These are phyloP conservation scores for Digitonthophagus gazella DNA, from an alignment of 2,888 invertebrate genomes.

Conservation along the genomic window DNA sequence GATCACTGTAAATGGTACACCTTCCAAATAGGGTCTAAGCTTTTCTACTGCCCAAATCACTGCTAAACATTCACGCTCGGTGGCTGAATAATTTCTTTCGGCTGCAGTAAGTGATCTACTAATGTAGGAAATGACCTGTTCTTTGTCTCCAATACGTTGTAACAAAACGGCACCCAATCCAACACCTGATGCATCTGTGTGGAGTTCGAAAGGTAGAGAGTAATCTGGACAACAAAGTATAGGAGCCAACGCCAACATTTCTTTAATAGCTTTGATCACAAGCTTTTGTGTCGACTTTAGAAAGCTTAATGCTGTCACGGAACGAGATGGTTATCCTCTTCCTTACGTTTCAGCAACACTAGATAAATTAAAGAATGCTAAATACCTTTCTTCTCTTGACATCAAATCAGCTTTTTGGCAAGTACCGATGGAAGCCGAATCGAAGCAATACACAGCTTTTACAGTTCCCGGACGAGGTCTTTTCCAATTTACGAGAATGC, in stretches of 20 bases:
- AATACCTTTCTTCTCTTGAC: too few relatives aligned
- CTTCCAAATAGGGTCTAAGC: constrained; percentile 28
- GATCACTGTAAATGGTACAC: constrained; percentile 9
- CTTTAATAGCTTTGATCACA: constrained; percentile 20
- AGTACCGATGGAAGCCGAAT: too few relatives aligned
- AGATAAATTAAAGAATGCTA: too few relatives aligned
- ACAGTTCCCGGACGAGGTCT: too few relatives aligned
- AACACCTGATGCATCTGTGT: constrained; percentile 24
- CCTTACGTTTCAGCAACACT: too few relatives aligned
- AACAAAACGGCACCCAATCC: constrained; percentile 23
- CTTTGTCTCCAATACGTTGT: constrained; percentile 7
- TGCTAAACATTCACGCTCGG: constrained; percentile 29
- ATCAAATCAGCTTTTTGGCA: too few relatives aligned
- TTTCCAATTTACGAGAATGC: too few relatives aligned
- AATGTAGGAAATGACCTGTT: constrained; percentile 22
- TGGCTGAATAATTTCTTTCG: constrained; percentile 26
- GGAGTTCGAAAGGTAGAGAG: constrained; percentile 14
- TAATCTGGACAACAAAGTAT: constrained; percentile 25
- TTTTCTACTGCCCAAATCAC: constrained; percentile 27
- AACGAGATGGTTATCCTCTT: constrained; percentile 20
- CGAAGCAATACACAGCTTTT: too few relatives aligned
- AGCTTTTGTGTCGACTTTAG: constrained; percentile 8
- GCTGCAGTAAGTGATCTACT: constrained; percentile 20
- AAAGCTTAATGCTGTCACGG: constrained; percentile 24
- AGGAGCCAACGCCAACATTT: constrained; percentile 18